A percentile compares a stretch with the other conserved stretches of the same genome.
These are phyloP conservation scores for Apostichopus californicus DNA, from an alignment of 35 echinoderm and acorn worm genomes.

Conservation along the genomic window DNA sequence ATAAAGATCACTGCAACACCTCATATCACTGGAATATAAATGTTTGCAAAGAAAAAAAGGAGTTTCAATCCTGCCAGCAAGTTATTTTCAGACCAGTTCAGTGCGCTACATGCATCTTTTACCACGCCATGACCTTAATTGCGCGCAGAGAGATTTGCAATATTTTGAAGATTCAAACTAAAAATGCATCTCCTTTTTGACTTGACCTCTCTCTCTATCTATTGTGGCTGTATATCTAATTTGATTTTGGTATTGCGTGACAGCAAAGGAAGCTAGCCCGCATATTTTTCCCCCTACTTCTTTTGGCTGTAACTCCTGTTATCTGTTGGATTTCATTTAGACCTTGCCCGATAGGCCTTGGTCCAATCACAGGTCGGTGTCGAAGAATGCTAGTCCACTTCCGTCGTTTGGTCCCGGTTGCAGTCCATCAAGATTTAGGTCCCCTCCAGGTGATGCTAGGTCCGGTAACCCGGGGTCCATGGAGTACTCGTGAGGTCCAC, in stretches of 20 bases:
- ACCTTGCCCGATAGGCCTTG: neutral
- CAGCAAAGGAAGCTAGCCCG: too few species aligned
- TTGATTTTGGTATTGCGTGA: too few species aligned
- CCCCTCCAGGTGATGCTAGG: constrained; percentile 71
- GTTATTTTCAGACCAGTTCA: neutral
- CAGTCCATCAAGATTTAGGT: constrained; percentile 80
- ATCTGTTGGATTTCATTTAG: neutral
- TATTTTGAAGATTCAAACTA: too few species aligned
- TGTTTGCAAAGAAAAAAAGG: neutral
- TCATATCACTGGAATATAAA: neutral
- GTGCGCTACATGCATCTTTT: neutral
- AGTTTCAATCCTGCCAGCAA: neutral
- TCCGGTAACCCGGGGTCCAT: constrained; percentile 80
- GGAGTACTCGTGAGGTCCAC: constrained; percentile 63
- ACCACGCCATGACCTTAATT: too few species aligned
- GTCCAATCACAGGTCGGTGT: constrained; percentile 77
- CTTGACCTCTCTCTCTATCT: too few species aligned
- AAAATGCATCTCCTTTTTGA: too few species aligned
- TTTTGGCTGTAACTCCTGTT: too few species aligned
- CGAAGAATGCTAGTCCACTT: constrained; percentile 93
- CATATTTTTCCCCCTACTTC: too few species aligned
- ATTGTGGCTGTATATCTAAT: too few species aligned
- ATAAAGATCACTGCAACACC: constrained; percentile 3
- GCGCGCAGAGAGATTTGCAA: too few species aligned
- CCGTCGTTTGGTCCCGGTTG: constrained; percentile 71